These are phyloP conservation scores for Drosophila arizonae DNA, from an alignment of 1,140 invertebrate genomes.

Conservation along the genomic window DNA sequence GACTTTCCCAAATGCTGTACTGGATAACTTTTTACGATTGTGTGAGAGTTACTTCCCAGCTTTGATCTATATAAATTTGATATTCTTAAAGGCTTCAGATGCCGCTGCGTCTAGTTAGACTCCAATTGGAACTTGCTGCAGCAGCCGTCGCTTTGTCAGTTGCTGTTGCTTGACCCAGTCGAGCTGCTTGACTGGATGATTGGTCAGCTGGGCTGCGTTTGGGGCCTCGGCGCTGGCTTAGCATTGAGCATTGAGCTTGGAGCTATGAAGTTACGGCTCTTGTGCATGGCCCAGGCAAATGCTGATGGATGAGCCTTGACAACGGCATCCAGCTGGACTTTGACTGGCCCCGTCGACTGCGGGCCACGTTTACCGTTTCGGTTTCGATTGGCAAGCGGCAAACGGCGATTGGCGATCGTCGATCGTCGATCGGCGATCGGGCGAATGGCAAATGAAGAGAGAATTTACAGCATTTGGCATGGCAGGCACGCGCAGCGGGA, in stretches of 20 bases:
- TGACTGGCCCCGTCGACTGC: conserved; percentile 13
- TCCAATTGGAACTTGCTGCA: too few species aligned
- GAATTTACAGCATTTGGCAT: conserved; percentile 38
- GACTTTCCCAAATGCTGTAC: too few species aligned
- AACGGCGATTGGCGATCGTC: neutral
- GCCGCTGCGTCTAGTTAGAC: too few species aligned
- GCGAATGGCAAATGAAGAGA: conserved; percentile 12
- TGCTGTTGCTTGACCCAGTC: conserved; percentile 18
- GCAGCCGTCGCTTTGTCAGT: neutral
- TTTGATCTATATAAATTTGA: too few species aligned
- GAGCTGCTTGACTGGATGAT: conserved; percentile 13
- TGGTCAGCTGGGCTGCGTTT: conserved; percentile 6
- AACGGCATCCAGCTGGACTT: conserved; percentile 12
- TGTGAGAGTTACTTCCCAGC: too few species aligned
- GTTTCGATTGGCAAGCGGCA: conserved; percentile 46
- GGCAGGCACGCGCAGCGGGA: conserved; percentile 50
- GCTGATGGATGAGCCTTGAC: conserved; percentile 42
- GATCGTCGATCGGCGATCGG: neutral
- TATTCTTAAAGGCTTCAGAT: neutral
- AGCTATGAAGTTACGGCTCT: neutral
- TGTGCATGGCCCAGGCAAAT: conserved; percentile 12
- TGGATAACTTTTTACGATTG: too few species aligned
- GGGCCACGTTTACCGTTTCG: conserved; percentile 57
- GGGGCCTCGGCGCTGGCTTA: neutral
- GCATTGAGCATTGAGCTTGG: neutral